Conservation (phyloP, 2,888 invertebrate species). For the Smittia aterrima region DNA sequence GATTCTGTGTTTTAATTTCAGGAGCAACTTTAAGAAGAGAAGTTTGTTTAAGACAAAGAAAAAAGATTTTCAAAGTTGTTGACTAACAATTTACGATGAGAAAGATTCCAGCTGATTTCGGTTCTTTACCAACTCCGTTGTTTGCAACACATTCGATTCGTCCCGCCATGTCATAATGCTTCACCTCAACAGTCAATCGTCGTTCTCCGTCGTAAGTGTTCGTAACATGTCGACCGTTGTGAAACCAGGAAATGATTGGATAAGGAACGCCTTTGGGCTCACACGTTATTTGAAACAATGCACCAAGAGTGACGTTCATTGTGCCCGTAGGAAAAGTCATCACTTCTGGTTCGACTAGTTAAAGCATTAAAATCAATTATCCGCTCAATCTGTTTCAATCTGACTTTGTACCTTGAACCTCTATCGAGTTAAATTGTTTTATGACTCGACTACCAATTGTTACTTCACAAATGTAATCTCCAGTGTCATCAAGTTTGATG, state of each 20-base stretch:
- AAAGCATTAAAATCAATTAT: not conserved
- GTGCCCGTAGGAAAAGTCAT: conserved; percentile 67
- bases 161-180: conserved; percentile 65
- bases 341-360: conserved; percentile 65
- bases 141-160: conserved; percentile 69
- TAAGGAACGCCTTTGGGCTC: conserved; percentile 68
- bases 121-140: conserved; percentile 75
- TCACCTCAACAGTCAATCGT: conserved; percentile 50
- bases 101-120: conserved; percentile 62
- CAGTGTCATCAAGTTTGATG: conserved; percentile 56
- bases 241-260: conserved; percentile 71
- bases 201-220: conserved; percentile 48
- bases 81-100: conserved; percentile 70
- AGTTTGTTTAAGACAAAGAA: too few relatives aligned
- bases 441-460: conserved; percentile 48
- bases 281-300: conserved; percentile 73
- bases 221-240: conserved; percentile 52
- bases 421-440: conserved; percentile 70
- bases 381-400: not conserved
- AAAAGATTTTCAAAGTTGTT: conserved; percentile 43
- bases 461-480: conserved; percentile 59
- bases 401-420: conserved; percentile 65
- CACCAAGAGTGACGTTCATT: conserved; percentile 70
- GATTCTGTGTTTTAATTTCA: conserved; percentile 62
- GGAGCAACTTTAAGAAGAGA: conserved; percentile 66